Evolutionary conservation across 64 coral and sea anemone genomes (phyloP), one percentile per base, ranked within the genome.

Genomic region (Montipora sp.): DNA sequence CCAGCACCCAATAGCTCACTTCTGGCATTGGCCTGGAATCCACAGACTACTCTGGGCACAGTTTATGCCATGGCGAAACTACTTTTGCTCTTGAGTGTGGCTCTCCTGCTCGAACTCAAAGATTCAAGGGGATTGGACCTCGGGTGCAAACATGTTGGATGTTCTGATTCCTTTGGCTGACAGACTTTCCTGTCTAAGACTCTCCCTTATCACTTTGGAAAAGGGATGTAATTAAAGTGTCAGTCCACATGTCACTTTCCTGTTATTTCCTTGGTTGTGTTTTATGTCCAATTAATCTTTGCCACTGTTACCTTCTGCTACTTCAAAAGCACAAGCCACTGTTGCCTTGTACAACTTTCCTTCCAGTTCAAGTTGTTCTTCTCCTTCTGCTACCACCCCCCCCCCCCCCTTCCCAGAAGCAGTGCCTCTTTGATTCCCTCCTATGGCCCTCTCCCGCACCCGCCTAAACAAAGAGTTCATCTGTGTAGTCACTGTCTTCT

Each of bases 41-140:
- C 18, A 15, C 46, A 47, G 19, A 71, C 48, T 89, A 75, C 75
- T 89, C 87, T 51, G 73, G 87, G 24, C 87, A 89, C 51, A 89
- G 72, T 66, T 66, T 88, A 43, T 14, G 85, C 44, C 46, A 27
- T 7, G 47, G 75, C 0, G 65, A 13, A 1, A 12, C 60, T 19
- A 83, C 60, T 1, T 83, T 83, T 61, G 60, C 60, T 15, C 67
- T 84, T 7, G 6, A 84, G 61, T 83, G 80, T 43, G 23, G 59
- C 11, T 20, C 66, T 3, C 80, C 80, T 7, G 80, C 59, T 0
- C 0, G 36, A 84, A 21, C 45, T 69, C 2, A 69, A 84, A 68
- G 19, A 43, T 84, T 2, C 15, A 84, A 69, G 45, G 27, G 1
- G 36, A 84, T 19, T 49, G 43, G 60, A 48, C 7, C 5, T 83